Conservation (phyloP, 2,888 invertebrate species). For the Alcis repandata region DNA sequence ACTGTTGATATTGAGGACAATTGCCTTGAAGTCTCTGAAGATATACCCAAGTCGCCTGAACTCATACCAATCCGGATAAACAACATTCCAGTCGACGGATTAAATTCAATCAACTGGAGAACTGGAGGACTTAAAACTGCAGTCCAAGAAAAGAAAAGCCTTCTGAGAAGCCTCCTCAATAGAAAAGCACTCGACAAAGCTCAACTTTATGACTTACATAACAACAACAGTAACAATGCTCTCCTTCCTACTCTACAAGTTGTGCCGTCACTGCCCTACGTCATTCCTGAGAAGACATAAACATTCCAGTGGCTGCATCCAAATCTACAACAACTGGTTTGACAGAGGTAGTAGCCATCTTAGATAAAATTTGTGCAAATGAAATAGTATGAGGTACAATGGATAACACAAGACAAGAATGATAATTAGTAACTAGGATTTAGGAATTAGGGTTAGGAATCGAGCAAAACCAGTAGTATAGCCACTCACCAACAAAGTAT, state of each 20-base stretch:
- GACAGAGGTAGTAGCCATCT: too few species aligned
- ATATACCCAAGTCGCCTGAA: constrained; percentile 2
- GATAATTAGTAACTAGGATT: too few species aligned
- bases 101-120: too few species aligned
- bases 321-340: constrained; percentile 4
- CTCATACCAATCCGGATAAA: too few species aligned
- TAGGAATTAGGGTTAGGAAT: background rate
- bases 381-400: background rate
- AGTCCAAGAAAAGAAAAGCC: too few species aligned
- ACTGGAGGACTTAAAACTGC: too few species aligned
- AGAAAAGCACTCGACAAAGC: background rate
- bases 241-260: too few species aligned
- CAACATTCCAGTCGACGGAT: too few species aligned
- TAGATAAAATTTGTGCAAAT: background rate
- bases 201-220: background rate
- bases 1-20: too few species aligned
- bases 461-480: background rate
- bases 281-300: background rate
- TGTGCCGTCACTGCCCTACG: too few species aligned
- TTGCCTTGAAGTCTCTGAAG: too few species aligned
- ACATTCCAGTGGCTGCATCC: background rate
- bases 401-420: background rate
- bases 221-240: background rate
- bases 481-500: background rate
- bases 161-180: too few species aligned